Conservation (phyloP, 2,888 invertebrate genomes). For the Nomada hirtipes region DNA sequence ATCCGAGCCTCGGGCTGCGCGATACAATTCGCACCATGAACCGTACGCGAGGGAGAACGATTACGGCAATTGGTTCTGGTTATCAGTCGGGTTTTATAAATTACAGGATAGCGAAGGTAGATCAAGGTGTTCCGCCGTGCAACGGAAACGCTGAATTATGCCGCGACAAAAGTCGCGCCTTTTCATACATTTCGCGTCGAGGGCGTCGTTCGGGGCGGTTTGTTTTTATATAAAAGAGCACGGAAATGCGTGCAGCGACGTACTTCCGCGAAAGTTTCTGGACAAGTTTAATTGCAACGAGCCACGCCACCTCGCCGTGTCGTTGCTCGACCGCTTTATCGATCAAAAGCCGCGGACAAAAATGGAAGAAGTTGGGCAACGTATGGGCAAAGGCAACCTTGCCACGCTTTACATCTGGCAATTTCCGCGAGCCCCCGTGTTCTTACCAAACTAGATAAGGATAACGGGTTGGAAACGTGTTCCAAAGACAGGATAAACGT, state of each 20-base stretch:
- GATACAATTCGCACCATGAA: background rate
- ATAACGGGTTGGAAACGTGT: slow-evolving; percentile 9
- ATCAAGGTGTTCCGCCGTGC: background rate
- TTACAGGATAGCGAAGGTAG: background rate
- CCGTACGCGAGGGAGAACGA: background rate
- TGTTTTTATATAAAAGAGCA: slow-evolving; percentile 30
- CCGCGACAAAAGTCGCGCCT: slow-evolving; percentile 3
- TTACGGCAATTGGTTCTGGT: background rate
- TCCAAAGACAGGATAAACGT: background rate
- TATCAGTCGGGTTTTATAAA: background rate
- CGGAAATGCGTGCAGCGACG: slow-evolving; percentile 35
- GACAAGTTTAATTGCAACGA: slow-evolving; percentile 50
- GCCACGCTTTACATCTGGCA: slow-evolving; percentile 14
- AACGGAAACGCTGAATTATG: slow-evolving; percentile 31
- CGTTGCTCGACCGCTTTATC: slow-evolving; percentile 41
- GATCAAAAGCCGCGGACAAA: slow-evolving; percentile 25
- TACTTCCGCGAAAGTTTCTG: slow-evolving; percentile 65
- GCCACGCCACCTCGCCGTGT: background rate
- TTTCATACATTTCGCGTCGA: slow-evolving; percentile 23
- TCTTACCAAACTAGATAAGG: slow-evolving; percentile 2
- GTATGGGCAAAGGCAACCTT: background rate
- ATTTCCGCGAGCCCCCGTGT: slow-evolving; percentile 10
- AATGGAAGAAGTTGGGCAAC: slow-evolving; percentile 2
- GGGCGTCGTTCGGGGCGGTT: slow-evolving; percentile 18
- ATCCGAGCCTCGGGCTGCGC: background rate